Percentiles rank a stretch among this genome's conserved stretches.
These are phyloP conservation scores for Monodelphis domestica DNA, from an alignment of 2,797 vertebrate species.

Conservation along the genomic window DNA sequence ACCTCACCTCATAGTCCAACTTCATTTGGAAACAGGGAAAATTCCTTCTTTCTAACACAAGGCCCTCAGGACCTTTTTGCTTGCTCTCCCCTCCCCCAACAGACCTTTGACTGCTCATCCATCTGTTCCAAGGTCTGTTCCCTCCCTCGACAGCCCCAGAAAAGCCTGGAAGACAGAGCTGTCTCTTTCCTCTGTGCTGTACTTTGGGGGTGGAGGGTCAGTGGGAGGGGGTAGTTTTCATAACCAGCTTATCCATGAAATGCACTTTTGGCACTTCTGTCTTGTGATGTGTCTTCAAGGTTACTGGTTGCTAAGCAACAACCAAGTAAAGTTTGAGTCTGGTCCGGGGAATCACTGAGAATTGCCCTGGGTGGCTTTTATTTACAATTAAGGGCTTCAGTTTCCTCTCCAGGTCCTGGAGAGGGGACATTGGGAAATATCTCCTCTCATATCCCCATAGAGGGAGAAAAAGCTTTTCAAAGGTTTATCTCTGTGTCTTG, in stretches of 20 bases:
- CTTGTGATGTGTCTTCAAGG: slow-evolving; percentile 77
- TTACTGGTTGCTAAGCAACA: slow-evolving; percentile 82
- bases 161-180: slow-evolving; percentile 17
- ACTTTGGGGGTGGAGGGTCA: not conserved
- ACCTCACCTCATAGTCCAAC: not conserved
- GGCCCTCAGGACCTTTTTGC: not conserved
- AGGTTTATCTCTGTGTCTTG: slow-evolving; percentile 8
- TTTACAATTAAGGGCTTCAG: slow-evolving; percentile 65
- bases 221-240: slow-evolving; percentile 69
- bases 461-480: slow-evolving; percentile 57
- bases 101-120: slow-evolving; percentile 10
- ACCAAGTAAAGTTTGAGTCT: slow-evolving; percentile 74
- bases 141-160: not conserved
- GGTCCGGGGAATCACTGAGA: slow-evolving; percentile 69
- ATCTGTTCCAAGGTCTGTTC: slow-evolving; percentile 9
- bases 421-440: slow-evolving; percentile 55
- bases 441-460: slow-evolving; percentile 10
- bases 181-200: not conserved
- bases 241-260: slow-evolving; percentile 74
- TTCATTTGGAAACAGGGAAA: not conserved
- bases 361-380: slow-evolving; percentile 78
- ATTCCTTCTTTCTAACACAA: not conserved
- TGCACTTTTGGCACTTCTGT: slow-evolving; percentile 73
- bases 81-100: not conserved
- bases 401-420: slow-evolving; percentile 38